Evolutionary conservation across 2,888 invertebrate species (phyloP).

Genomic region (Harpagoxenus sublaevis): DNA sequence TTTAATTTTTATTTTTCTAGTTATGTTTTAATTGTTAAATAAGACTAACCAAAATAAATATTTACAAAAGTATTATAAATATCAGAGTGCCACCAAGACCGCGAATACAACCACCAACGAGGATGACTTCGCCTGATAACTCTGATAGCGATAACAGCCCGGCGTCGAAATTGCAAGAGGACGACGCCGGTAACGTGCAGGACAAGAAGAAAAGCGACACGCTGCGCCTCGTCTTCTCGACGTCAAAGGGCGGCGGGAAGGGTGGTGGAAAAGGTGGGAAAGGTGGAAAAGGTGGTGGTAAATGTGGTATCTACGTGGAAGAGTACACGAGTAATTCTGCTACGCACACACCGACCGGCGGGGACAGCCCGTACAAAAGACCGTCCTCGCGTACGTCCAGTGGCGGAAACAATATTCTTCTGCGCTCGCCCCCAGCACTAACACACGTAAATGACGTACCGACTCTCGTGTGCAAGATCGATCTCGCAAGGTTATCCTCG

Average conservation of each 20-base stretch:
- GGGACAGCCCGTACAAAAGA: slow-evolving; percentile 86
- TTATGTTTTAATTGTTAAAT: not conserved
- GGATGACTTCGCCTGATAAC: slow-evolving; percentile 84
- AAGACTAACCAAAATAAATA: not conserved
- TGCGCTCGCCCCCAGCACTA: slow-evolving; percentile 76
- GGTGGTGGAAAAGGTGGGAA: slow-evolving; percentile 90
- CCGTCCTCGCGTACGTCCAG: slow-evolving; percentile 79
- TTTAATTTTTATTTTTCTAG: not conserved
- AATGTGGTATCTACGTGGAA: slow-evolving; percentile 88
- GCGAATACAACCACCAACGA: slow-evolving; percentile 79
- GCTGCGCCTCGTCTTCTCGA: slow-evolving; percentile 89
- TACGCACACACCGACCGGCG: slow-evolving; percentile 83
- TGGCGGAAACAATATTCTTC: slow-evolving; percentile 18
- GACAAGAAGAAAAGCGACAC: slow-evolving; percentile 92
- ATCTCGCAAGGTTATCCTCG: slow-evolving; percentile 84
- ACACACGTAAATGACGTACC: slow-evolving; percentile 81
- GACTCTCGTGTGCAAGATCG: slow-evolving; percentile 85
- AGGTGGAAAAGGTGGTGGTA: slow-evolving; percentile 90
- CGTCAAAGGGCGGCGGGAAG: slow-evolving; percentile 86
- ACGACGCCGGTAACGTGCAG: slow-evolving; percentile 87
- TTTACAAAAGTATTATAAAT: not conserved
- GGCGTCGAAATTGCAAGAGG: slow-evolving; percentile 85
- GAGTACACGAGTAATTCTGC: slow-evolving; percentile 81
- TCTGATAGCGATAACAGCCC: slow-evolving; percentile 85
- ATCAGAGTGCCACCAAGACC: slow-evolving; percentile 80